Evolutionary conservation across 2,888 invertebrate genomes (phyloP).

Genomic region (Ophion costatus): DNA sequence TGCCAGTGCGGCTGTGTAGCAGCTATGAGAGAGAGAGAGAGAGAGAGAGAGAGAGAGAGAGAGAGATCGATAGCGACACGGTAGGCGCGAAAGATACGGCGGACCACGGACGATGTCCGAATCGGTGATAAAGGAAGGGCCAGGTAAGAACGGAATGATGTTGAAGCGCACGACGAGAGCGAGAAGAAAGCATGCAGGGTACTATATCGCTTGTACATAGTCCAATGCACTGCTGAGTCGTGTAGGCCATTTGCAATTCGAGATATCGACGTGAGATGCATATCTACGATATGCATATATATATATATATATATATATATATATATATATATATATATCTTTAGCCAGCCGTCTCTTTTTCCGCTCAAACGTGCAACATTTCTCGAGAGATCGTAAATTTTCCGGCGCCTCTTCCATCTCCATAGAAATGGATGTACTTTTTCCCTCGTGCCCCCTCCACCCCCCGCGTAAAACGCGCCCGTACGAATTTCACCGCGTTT

Average conservation of each 20-base stretch:
- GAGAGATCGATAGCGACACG: constrained; percentile 35
- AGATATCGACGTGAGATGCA: constrained; percentile 59
- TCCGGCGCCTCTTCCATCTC: constrained; percentile 40
- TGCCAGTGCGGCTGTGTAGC: constrained; percentile 11
- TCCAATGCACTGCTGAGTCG: constrained; percentile 45
- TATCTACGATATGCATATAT: not conserved
- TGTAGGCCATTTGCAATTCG: constrained; percentile 63
- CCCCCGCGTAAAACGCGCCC: not conserved
- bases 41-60: not conserved
- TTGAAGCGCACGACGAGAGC: constrained; percentile 42
- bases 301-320: not conserved
- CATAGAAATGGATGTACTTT: constrained; percentile 29
- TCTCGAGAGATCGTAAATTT: constrained; percentile 60
- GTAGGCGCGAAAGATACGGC: constrained; percentile 36
- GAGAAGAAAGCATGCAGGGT: constrained; percentile 17
- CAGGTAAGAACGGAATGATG: constrained; percentile 28
- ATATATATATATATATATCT: not conserved
- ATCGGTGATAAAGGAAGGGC: constrained; percentile 32
- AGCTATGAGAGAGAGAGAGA: not conserved
- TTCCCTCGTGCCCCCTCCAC: not conserved
- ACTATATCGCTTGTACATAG: constrained; percentile 45
- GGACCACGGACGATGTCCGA: constrained; percentile 52
- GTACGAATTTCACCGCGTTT: constrained; percentile 23
- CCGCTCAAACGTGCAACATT: constrained; percentile 31
- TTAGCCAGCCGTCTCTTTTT: not conserved